phyloP scores from a whole-genome alignment of 2,888 invertebrate species.

The Gerosis bhagava region DNA sequence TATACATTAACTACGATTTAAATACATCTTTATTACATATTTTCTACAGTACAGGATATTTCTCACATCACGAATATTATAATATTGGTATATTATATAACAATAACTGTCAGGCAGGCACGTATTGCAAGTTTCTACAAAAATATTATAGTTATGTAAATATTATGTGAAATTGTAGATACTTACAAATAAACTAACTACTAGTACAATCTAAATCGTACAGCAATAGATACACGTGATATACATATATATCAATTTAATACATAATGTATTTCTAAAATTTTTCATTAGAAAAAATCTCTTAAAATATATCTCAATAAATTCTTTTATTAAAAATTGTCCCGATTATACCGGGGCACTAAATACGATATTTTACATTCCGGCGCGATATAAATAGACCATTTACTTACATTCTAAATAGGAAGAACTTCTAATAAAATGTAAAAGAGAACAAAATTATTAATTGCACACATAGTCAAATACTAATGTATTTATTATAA shows the following conservation, averaged over 20 bases:
- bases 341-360: conserved; percentile 49
- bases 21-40: conserved; percentile 46
- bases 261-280: conserved; percentile 59
- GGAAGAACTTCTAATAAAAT: conserved; percentile 72
- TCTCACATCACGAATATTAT: conserved; percentile 44
- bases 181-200: conserved; percentile 49
- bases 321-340: conserved; percentile 59
- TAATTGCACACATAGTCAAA: conserved; percentile 74
- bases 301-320: conserved; percentile 78
- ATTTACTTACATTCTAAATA: conserved; percentile 70
- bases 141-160: too few species aligned
- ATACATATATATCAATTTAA: conserved; percentile 27
- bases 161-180: conserved; percentile 26
- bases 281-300: conserved; percentile 75
- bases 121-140: conserved; percentile 52
- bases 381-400: conserved; percentile 71
- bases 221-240: conserved; percentile 70
- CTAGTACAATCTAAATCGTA: conserved; percentile 63
- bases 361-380: conserved; percentile 60
- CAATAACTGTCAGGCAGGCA: conserved; percentile 59
- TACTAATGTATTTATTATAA: conserved; percentile 56
- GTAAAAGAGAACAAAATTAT: conserved; percentile 66
- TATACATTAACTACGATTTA: conserved; percentile 62
- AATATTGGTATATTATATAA: conserved; percentile 31
- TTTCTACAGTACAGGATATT: conserved; percentile 50